A percentile compares a stretch with the other conserved stretches of the same genome.
Evolutionary conservation across 2,113 vertebrate genomes (phyloP).

Genomic region (Pelusios castaneus): DNA sequence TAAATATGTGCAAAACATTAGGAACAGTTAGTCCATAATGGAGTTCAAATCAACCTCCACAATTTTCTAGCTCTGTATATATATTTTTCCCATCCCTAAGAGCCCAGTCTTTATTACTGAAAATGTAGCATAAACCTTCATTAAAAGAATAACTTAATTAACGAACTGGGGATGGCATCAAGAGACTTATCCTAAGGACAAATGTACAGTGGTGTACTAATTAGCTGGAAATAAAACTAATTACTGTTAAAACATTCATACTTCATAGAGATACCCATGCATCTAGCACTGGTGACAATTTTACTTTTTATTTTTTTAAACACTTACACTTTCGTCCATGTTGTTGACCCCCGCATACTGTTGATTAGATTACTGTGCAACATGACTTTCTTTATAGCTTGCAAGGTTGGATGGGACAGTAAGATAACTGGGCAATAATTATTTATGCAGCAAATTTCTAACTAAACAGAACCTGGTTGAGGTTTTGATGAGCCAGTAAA

Average conservation of each 20-base stretch:
- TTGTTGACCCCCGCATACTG: rapidly evolving
- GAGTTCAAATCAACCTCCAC: rapidly evolving
- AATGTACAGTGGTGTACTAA: background rate
- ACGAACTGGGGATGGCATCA: background rate
- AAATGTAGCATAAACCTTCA: rapidly evolving
- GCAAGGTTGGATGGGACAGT: background rate
- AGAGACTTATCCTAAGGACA: background rate
- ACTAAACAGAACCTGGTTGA: background rate
- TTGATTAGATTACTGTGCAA: background rate
- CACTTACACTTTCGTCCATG: background rate
- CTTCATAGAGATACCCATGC: rapidly evolving
- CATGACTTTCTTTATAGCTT: rapidly evolving
- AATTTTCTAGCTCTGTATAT: background rate
- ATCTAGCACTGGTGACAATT: background rate
- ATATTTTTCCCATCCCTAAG: background rate
- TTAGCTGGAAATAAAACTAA: background rate
- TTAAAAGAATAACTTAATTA: background rate
- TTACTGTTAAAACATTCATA: background rate
- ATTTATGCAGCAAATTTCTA: background rate
- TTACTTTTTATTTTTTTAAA: background rate
- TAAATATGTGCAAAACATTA: rapidly evolving
- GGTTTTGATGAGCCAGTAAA: background rate
- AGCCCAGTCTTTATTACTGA: background rate
- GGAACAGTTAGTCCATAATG: rapidly evolving
- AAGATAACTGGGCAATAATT: background rate